Evolutionary conservation across 2,797 vertebrate genomes (phyloP).

Genomic region (Cossypha dichroa): DNA sequence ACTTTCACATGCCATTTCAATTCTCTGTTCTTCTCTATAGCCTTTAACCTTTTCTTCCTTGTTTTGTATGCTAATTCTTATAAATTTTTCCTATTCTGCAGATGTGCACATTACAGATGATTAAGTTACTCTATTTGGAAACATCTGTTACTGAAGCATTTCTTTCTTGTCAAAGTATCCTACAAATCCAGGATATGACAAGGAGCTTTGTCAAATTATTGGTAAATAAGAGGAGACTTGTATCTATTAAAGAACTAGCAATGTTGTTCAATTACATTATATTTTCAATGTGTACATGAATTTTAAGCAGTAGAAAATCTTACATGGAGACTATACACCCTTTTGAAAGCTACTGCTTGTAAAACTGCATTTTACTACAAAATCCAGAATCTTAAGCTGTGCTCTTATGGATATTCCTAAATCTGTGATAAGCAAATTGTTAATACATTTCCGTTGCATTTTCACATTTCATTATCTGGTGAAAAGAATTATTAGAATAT

Average conservation of each 20-base stretch:
- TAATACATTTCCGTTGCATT: constrained; percentile 35
- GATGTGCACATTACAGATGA: neutral
- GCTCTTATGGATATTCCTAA: neutral
- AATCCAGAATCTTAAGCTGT: neutral
- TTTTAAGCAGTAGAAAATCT: neutral
- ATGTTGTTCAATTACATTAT: neutral
- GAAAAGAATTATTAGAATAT: constrained; percentile 38
- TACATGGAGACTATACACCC: neutral
- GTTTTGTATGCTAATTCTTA: neutral
- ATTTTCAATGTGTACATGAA: neutral
- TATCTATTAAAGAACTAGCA: neutral
- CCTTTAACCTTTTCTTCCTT: neutral
- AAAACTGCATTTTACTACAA: neutral
- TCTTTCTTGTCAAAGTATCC: neutral
- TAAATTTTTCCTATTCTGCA: neutral
- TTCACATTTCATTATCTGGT: constrained; percentile 8
- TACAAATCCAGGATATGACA: neutral
- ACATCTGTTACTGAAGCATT: neutral
- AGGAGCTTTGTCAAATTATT: neutral
- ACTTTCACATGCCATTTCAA: neutral
- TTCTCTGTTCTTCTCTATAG: neutral
- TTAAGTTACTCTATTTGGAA: neutral
- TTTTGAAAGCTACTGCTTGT: neutral
- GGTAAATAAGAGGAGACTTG: neutral
- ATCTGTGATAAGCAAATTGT: constrained; percentile 3